Evolutionary conservation across 2,113 vertebrate species (phyloP).

Genomic region (Chionis minor): DNA sequence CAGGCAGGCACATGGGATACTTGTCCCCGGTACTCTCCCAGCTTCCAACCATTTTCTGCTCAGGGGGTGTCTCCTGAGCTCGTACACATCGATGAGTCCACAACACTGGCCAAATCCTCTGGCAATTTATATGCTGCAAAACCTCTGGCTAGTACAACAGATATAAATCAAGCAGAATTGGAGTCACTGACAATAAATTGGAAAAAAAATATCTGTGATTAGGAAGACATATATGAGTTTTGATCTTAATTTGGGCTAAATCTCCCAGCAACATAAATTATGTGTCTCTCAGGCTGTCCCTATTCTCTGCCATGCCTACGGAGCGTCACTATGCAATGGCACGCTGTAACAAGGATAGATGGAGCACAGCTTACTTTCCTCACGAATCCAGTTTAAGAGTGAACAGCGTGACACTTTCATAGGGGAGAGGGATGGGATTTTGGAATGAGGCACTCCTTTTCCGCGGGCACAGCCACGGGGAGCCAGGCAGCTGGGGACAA

Average conservation of each 20-base stretch:
- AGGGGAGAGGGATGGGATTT: background rate
- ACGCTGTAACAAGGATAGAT: background rate
- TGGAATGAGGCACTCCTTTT: background rate
- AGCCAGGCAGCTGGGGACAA: background rate
- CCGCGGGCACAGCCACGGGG: background rate
- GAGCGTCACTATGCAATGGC: background rate
- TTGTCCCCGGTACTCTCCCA: background rate
- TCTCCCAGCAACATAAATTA: slow-evolving; percentile 21
- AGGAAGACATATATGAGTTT: slow-evolving; percentile 14
- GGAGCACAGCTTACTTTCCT: background rate
- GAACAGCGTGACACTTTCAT: background rate
- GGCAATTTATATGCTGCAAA: slow-evolving; percentile 10
- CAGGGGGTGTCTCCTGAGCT: background rate
- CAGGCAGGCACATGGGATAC: background rate
- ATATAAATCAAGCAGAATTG: slow-evolving; percentile 32
- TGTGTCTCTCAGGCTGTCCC: background rate
- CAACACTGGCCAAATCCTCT: background rate
- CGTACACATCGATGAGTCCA: background rate
- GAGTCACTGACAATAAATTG: slow-evolving; percentile 5
- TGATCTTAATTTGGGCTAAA: slow-evolving; percentile 45
- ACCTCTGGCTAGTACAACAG: background rate
- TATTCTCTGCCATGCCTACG: background rate
- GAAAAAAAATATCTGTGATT: background rate
- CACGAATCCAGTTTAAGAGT: background rate
- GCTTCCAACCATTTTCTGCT: background rate